Evolutionary conservation across 2,797 vertebrate species (phyloP).

Genomic region (Catharus ustulatus): DNA sequence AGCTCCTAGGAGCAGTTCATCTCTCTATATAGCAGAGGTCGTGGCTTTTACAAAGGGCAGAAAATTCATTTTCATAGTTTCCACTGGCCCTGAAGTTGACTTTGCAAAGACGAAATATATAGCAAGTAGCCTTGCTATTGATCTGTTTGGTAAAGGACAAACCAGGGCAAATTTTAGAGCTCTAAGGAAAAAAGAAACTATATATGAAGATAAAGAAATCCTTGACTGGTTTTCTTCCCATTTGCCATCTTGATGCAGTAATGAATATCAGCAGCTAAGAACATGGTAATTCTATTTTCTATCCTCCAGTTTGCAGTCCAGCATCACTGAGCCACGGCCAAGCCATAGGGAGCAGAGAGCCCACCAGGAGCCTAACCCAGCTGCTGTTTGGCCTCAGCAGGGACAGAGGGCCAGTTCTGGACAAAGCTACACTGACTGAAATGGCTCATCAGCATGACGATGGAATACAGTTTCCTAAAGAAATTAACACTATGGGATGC

Average conservation of each 20-base stretch:
- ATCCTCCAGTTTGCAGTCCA: not conserved
- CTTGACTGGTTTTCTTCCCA: not conserved
- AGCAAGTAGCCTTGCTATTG: not conserved
- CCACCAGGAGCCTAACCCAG: not conserved
- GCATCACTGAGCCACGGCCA: not conserved
- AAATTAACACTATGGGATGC: not conserved
- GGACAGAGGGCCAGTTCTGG: not conserved
- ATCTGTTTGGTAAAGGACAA: not conserved
- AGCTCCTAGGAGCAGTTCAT: not conserved
- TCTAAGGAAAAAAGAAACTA: not conserved
- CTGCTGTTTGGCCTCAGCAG: not conserved
- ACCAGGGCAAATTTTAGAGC: not conserved
- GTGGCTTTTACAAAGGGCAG: not conserved
- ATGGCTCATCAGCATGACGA: not conserved
- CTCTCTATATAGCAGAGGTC: not conserved
- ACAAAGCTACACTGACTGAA: not conserved
- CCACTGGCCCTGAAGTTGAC: not conserved
- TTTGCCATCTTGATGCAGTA: not conserved
- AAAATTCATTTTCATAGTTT: not conserved
- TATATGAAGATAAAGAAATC: not conserved
- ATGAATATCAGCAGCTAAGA: not conserved
- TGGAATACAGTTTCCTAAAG: not conserved
- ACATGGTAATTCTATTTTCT: not conserved
- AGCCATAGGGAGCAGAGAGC: rapidly evolving
- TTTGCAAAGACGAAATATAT: not conserved